A percentile compares a stretch with the other conserved stretches of the same genome.
These are phyloP conservation scores for Hydraecia micacea DNA, from an alignment of 2,888 invertebrate genomes.

Conservation along the genomic window DNA sequence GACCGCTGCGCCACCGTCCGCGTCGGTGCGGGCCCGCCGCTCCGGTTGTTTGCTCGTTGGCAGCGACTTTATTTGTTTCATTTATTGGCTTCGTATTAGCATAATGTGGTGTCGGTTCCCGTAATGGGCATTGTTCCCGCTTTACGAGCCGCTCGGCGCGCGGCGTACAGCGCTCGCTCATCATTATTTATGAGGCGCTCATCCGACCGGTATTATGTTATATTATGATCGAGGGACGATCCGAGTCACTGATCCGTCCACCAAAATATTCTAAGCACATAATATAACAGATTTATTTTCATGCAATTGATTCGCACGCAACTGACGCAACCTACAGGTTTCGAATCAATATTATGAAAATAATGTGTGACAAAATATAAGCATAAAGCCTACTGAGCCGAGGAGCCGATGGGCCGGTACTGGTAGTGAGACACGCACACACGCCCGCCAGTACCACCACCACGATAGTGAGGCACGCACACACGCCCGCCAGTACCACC, in stretches of 20 bases:
- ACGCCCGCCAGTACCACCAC: too few relatives aligned
- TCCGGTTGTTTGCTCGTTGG: slow-evolving; percentile 23
- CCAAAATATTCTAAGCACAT: slow-evolving; percentile 25
- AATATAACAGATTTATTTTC: slow-evolving; percentile 15
- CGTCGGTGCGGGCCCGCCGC: not conserved
- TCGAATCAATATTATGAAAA: not conserved
- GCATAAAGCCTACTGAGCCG: not conserved
- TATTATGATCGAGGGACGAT: slow-evolving; percentile 19
- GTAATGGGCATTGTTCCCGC: slow-evolving; percentile 57
- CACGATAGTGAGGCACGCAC: too few relatives aligned
- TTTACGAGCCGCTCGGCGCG: slow-evolving; percentile 48
- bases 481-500: too few relatives aligned
- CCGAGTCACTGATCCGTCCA: slow-evolving; percentile 6
- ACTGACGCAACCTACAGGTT: not conserved
- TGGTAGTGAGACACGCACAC: not conserved
- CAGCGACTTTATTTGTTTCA: slow-evolving; percentile 52
- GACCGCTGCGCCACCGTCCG: not conserved
- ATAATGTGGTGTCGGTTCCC: slow-evolving; percentile 64
- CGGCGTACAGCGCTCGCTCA: slow-evolving; percentile 9
- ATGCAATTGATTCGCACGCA: slow-evolving; percentile 16
- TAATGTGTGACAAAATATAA: not conserved
- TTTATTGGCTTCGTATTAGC: slow-evolving; percentile 70
- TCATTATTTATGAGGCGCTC: slow-evolving; percentile 42
- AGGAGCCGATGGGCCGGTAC: not conserved
- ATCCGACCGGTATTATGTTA: slow-evolving; percentile 14